Evolutionary conservation across 2,113 vertebrate species (phyloP), one percentile per base, ranked within the genome.

Genomic region (Dascyllus trimaculatus): DNA sequence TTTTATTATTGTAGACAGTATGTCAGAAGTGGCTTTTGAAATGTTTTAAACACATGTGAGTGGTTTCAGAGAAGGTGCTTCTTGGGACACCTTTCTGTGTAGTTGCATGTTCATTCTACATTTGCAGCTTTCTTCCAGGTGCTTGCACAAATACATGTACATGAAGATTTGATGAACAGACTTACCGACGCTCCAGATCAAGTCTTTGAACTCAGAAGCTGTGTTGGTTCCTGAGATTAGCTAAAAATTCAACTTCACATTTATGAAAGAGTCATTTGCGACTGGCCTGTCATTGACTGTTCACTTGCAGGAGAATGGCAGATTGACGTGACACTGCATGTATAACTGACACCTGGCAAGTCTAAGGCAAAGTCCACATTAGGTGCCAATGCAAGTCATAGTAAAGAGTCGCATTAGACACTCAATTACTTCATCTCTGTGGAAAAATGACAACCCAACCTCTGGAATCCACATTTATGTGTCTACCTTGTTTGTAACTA

Each of bases 1-100:
- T 60, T 52, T 65, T 40, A n/a, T 13, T 15, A 4, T 43, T 15
- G 38, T 40, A 67, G 72, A 85, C 83, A 5, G 35, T 58, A 38
- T 24, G 60, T 83, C 70, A 85, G 68, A 52, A 32, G 49, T 58
- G 26, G 54, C 52, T 25, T 48, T 15, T 24, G 2, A 71, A 29
- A 66, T 59, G n/a, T 25, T 60, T 60, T 49, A 17, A 52, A 43
- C 78, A 71, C 70, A 18, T 75, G 63, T 61, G 82, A 72, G 32
- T 15, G 43, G 29, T 45, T 71, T 70, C 29, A 45, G 18, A 65
- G 46, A 54, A 40, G n/a, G 24, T 25, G 51, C 10, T 78, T 19
- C 19, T 48, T 5, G 1, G 64, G 45, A 57, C 62, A 32, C 56
- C 46, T 62, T 45, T 68, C 11, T 21, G 7, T 14, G 1, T 14